Evolutionary conservation across 1,140 invertebrate species (phyloP), one percentile per base, ranked within the genome.

Genomic region (Atta colombica): DNA sequence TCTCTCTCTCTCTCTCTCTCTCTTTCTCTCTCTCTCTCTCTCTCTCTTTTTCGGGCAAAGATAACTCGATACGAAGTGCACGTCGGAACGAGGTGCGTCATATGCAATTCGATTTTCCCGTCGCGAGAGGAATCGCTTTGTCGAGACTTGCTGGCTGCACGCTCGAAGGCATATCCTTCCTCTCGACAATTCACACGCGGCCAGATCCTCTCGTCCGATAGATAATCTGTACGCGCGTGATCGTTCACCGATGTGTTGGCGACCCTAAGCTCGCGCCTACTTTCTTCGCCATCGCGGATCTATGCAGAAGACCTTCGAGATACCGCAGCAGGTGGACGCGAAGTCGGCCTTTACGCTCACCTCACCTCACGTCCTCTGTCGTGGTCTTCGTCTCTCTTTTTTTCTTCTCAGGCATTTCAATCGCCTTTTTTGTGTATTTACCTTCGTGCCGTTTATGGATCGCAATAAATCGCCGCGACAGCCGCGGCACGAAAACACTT

Each of bases 101-200:
- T 88, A 65, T 74, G 69, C 69, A 84, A 84, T 89, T 89, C 88
- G 77, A 90, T 90, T 81, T 87, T 85, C 69, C 89, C 69, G 77
- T 63, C 89, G 80, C 88, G 60, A 82, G 72, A 51, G 88, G 86
- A 90, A 90, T 90, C 85, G 86, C 75, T 89, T 89, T 87, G 88
- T 87, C 86, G 74, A 80, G 86, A n/a, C 49, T 63, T 60, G 75
- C 55, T 90, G 85, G 87, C 78, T 69, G 39, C 60, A 39, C 77
- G 28, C 86, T 86, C 82, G 87, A 89, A 90, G 89, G 89, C 88
- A 90, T 89, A 63, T 58, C 45, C 25, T 28, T 91, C 77, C 69
- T 61, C 55, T 61, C 87, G 68, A 89, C 91, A 90, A 92, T 93
- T 93, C 92, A 93, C 92, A 93, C 92, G 91, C 91, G 87, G 87